Evolutionary conservation across 2,113 vertebrate species (phyloP).

Genomic region (Ia io): DNA sequence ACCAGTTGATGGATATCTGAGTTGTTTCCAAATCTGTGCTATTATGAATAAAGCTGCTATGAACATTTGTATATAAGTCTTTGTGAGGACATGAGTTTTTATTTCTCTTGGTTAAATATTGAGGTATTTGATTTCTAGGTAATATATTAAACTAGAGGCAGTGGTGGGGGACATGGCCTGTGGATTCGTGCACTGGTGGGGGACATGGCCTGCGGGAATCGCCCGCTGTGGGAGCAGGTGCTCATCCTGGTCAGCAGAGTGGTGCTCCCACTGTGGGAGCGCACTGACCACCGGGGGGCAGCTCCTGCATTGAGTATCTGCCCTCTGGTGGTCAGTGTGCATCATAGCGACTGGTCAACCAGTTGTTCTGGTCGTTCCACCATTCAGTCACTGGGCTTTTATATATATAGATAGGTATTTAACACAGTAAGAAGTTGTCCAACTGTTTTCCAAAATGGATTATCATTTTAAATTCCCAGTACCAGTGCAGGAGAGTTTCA

Average conservation of each 20-base stretch:
- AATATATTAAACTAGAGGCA: not conserved
- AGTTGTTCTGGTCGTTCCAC: no score
- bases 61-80: not conserved
- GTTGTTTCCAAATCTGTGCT: not conserved
- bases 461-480: not conserved
- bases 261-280: no score
- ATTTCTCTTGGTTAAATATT: not conserved
- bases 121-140: not conserved
- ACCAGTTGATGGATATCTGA: not conserved
- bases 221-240: no score
- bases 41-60: not conserved
- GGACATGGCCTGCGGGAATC: no score
- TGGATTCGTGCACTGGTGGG: no score
- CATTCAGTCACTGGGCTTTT: no score
- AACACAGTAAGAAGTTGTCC: not conserved
- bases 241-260: no score
- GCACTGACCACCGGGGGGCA: no score
- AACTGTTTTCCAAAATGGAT: not conserved
- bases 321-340: no score
- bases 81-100: not conserved
- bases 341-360: no score
- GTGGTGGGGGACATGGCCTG: no score
- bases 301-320: no score
- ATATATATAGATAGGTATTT: not conserved
- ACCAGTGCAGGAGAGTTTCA: not conserved